Evolutionary conservation across 1,140 invertebrate species (phyloP), one percentile per base, ranked within the genome.

Genomic region (Paraescarpia echinospica): DNA sequence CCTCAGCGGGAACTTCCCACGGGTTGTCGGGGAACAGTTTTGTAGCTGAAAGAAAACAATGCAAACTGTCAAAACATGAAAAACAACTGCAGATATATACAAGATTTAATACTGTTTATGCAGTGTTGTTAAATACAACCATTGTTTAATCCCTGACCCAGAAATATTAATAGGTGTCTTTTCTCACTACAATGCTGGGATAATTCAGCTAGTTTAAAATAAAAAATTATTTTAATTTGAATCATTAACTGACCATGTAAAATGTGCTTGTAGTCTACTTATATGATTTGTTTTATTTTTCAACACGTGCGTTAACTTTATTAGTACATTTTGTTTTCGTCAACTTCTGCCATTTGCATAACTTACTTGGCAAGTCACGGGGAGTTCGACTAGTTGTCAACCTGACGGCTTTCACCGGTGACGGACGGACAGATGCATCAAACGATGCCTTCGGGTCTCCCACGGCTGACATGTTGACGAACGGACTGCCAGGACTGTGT

Each of bases 11-110:
- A 89, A 95, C 93, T 33, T 94, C 94, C 95, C 95, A 95, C 35
- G 95, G 94, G 51, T 93, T 94, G 33, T 94, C 92, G n/a, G 95
- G 95, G 93, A 95, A 95, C 91, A 95, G 91, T 92, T 94, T 94
- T 91, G 93, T 94, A 92, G 93, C 95, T 95, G 93, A 33, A 94
- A 94, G 34, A 89, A 91, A 93, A 35, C 31, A 22, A 91, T 93
- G 35, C 14, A 91, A 33, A 33, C 22, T 35, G 88, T 91, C n/a
- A 90, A 93, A 51, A 4, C 1, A 77, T 4, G 6, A 18, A 77
- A 77, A 1, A 77, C 0, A 77, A 77, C 22, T 51, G 48, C 59
- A 77, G 0, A 77, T 27, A 0, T 77, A 41, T 6, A 4, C 41
- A 41, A 12, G 4, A 41, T 41, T 41, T 12, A 4, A 41, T 41